Base-by-base conservation (phyloP, 2,888 invertebrate genomes). In the Cerastis leucographa region DNA sequence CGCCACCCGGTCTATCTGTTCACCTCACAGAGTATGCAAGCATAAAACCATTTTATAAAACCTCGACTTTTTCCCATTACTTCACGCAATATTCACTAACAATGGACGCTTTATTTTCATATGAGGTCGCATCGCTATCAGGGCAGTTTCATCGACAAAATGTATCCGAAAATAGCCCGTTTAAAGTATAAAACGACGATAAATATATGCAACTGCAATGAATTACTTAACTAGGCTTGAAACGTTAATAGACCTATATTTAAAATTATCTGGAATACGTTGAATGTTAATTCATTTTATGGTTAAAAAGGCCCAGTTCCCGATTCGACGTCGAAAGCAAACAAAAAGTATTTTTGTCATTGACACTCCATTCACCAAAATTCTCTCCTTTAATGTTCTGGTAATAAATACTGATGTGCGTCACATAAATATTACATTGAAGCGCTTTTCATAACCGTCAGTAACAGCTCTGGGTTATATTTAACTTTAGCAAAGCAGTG, bases 61-160 rank as follows among this genome's bases (percentile, higher is more conserved):
- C 72, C 65, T 65, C 71, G 74, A 83, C 65, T 81, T 81, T 86
- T 88, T 81, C 77, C 88, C 88, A 86, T 86, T 86, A 88, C 85
- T 86, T 83, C 49, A 74, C 75, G 71, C 85, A 81, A 86, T 85
- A 86, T 88, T 88, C 85, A 81, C 80, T 80, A 87, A 83, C 88
- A 86, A 86, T 85, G 83, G 70, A 78, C 70, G 81, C 72, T 88
- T 88, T 86, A 89, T 91, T 91, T 91, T 88, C 87, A 85, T 78
- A 87, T 85, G 87, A 87, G 82, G 86, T 86, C 74, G 78, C 84
- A 77, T 74, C 89, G 89, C 85, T 93, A 94, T 94, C 94, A 86
- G 83, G 77, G 89, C 90, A 90, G 91, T 93, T 92, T 91, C 91
- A 94, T 93, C 94, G 89, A 89, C 89, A 80, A 90, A 90, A 90